Percentiles rank a stretch among this genome's conserved stretches.
Evolutionary conservation across 2,113 vertebrate species (phyloP).

Genomic region (Arvicanthis niloticus): DNA sequence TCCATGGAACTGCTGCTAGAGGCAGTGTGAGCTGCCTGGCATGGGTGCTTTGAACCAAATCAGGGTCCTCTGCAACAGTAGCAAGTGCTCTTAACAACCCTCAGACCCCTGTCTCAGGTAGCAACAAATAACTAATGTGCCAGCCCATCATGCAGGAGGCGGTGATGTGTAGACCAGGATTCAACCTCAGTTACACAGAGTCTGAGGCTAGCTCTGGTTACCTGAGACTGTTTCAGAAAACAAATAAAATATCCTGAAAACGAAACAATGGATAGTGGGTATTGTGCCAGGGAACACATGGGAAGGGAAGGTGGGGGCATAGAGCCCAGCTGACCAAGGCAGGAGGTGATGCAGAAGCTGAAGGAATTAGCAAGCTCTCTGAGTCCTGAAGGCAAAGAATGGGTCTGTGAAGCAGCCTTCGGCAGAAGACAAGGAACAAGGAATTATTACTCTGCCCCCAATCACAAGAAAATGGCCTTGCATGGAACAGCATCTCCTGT

Average conservation of each 20-base stretch:
- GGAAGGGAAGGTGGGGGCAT: background rate
- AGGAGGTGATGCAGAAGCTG: background rate
- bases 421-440: background rate
- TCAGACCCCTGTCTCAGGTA: background rate
- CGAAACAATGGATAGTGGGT: background rate
- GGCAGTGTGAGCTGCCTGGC: background rate
- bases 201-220: background rate
- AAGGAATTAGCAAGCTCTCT: too few relatives aligned
- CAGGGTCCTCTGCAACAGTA: background rate
- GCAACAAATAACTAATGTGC: background rate
- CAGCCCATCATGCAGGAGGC: background rate
- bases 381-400: background rate
- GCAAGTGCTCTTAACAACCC: background rate
- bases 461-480: background rate
- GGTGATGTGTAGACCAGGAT: background rate
- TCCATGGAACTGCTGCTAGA: too few relatives aligned
- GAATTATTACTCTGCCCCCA: too few relatives aligned
- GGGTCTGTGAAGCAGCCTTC: background rate
- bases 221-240: background rate
- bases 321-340: too few relatives aligned
- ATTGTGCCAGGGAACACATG: background rate
- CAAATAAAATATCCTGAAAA: background rate
- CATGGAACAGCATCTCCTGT: background rate
- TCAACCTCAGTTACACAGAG: background rate
- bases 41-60: background rate